Conservation (phyloP, 1,140 invertebrate species). For the Ylistrum balloti region DNA sequence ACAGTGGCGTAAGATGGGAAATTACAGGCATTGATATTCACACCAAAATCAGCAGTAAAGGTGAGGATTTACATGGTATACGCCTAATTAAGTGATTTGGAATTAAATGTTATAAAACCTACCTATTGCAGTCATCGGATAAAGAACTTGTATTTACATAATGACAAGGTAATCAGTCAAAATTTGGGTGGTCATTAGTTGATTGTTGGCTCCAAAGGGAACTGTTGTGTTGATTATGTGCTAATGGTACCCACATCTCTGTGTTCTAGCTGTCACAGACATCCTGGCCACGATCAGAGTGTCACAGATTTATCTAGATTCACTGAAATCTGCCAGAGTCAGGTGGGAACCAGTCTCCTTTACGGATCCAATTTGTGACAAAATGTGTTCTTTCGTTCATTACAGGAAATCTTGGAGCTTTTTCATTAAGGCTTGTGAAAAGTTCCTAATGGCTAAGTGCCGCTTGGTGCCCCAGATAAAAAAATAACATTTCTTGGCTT, state of each 20-base stretch:
- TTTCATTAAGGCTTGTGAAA: neutral
- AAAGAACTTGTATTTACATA: neutral
- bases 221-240: neutral
- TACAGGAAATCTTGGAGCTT: neutral
- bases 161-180: constrained; percentile 8
- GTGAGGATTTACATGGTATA: no score
- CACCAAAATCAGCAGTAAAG: no score
- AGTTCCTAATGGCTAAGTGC: no score
- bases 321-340: neutral
- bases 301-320: neutral
- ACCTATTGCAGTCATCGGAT: no score
- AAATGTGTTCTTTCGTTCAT: neutral
- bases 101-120: no score
- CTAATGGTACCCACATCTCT: neutral
- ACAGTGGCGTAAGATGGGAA: no score
- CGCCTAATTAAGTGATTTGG: no score
- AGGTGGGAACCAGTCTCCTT: neutral
- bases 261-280: neutral
- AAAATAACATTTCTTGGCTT: no score
- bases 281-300: neutral
- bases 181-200: neutral
- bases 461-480: no score
- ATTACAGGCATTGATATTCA: no score
- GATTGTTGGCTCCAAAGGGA: neutral
- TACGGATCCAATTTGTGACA: neutral